phyloP scores from a whole-genome alignment of 2,113 vertebrate genomes.

The Drymodes brunneopygia region DNA sequence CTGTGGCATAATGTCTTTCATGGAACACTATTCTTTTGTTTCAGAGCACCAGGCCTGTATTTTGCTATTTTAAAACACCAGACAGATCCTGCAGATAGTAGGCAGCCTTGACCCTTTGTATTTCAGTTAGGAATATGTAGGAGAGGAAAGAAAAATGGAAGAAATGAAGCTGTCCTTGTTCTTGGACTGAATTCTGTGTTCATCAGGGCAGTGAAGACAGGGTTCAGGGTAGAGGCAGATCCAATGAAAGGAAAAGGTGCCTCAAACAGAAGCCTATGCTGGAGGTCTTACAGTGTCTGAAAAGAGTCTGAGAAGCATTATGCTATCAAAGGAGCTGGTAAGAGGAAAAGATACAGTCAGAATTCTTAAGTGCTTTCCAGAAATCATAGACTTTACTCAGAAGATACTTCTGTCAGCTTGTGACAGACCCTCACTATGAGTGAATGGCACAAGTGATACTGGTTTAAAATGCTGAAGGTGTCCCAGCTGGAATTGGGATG shows the following conservation, averaged over 20 bases:
- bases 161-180: background rate
- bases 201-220: background rate
- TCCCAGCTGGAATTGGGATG: background rate
- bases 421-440: background rate
- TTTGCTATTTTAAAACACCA: background rate
- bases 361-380: background rate
- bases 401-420: background rate
- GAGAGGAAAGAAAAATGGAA: background rate
- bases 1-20: background rate
- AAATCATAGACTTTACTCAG: background rate
- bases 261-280: background rate
- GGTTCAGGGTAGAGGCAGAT: background rate
- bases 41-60: background rate
- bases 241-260: background rate
- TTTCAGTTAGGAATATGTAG: background rate
- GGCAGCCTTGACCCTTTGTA: slow-evolving; percentile 37
- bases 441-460: background rate
- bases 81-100: background rate
- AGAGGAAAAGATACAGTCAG: background rate
- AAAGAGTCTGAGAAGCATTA: background rate
- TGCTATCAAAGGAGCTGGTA: background rate
- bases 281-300: background rate
- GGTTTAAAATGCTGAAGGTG: background rate
- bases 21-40: background rate
- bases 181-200: background rate